Conservation (phyloP, 2,113 vertebrate species). For the Microtus richardsoni region DNA sequence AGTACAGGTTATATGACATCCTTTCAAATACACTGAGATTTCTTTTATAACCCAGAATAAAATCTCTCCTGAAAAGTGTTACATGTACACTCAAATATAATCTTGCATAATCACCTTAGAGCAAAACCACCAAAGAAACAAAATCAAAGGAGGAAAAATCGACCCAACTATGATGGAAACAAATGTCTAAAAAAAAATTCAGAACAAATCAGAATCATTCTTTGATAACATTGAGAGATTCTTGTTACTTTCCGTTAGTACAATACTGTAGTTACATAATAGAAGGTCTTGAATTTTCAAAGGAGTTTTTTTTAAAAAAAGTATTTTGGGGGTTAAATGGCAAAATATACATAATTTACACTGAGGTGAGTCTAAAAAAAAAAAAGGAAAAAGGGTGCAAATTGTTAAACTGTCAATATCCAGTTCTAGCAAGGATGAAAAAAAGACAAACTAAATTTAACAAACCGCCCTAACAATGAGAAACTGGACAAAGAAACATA, state of each 20-base stretch:
- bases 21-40: neutral
- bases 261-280: neutral
- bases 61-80: slow-evolving; percentile 3
- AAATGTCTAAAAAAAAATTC: slow-evolving; percentile 38
- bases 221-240: slow-evolving; percentile 20
- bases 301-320: neutral
- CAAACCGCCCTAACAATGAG: neutral
- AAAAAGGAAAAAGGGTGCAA: neutral
- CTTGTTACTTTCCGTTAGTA: neutral
- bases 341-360: slow-evolving; percentile 5
- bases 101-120: neutral
- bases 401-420: neutral
- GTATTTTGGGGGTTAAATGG: neutral
- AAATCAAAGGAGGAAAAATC: neutral
- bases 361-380: neutral
- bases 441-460: slow-evolving; percentile 20
- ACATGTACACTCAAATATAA: neutral
- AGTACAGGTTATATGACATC: neutral
- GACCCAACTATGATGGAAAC: neutral
- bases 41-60: slow-evolving; percentile 47
- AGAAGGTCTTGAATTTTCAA: slow-evolving; percentile 22
- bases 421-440: neutral
- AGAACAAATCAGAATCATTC: neutral
- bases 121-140: slow-evolving; percentile 7
- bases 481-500: slow-evolving; percentile 31